Evolutionary conservation across 2,797 vertebrate genomes (phyloP), one percentile per base, ranked within the genome.

Genomic region (Ceryle rudis): DNA sequence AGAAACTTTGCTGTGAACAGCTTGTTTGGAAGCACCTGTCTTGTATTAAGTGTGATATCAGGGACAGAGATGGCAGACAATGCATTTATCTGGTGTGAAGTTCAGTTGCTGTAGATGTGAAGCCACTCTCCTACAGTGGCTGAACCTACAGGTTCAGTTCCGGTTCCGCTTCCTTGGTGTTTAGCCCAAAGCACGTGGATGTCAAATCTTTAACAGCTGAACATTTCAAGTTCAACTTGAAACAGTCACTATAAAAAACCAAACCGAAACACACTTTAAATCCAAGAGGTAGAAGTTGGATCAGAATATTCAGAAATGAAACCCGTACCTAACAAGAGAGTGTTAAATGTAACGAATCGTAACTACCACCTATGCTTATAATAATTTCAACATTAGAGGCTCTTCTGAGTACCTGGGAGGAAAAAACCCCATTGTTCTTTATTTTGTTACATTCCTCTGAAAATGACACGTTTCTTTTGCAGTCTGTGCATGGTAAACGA

Each of bases 151-250:
- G 33, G 5, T 19, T 46, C 4, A 13, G 7, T 19, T 46, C 21
- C 39, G 21, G 26, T 54, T 88, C 25, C 1, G 6, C 35, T 47
- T 9, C 31, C 17, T 1, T 0, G 1, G 5, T 21, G 14, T 69
- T 58, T 41, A 9, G 37, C 35, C 60, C 47, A 16, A 58, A 86
- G 51, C 16, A 3, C 0, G 1, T 19, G 16, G 22, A 3, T 46
- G 3, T 39, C n/a, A 86, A 61, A 25, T 26, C 21, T 54, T 20
- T 18, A 61, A 21, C 7, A 75, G 31, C 9, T 35, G 22, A 54
- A 18, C 6, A 1, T n/a, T 72, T 79, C 4, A 8, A 64, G 35
- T 58, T 91, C 8, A 3, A 35, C 14, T 55, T 23, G n/a, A 77
- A 26, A 33, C 5, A 25, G 11, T 28, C 7, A 4, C 11, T 10